Evolutionary conservation across 2,888 invertebrate species (phyloP), one percentile per base, ranked within the genome.

Genomic region (Lordiphosa andalusiaca): DNA sequence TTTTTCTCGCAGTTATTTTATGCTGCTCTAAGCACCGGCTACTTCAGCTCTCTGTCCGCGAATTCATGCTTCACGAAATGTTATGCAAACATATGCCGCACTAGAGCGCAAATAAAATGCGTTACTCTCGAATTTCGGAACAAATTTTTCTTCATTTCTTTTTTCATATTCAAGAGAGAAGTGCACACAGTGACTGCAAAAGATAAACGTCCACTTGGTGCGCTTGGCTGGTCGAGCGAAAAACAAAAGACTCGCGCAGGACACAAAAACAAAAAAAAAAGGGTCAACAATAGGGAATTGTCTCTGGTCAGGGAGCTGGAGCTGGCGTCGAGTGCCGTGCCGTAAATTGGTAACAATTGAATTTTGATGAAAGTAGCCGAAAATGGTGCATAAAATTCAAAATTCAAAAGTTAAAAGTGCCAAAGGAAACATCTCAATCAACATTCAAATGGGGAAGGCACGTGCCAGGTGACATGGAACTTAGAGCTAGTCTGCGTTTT

Each of bases 141-240:
- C 44, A 21, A 44, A 13, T 42, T 42, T 42, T 42, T 39, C 39
- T 4, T 16, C 7, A 59, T 72, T 50, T n/a, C n/a, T 54, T 59
- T 30, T 53, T 9, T 42, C 10, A 36, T 23, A 23, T 50, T 33
- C 25, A 6, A 9, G 39, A 38, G 49, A 10, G 41, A n/a, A 10
- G 37, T 19, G 19, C 54, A 41, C 63, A 76, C 67, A 78, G 73
- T 82, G 81, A 61, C 76, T 83, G 83, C 77, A 83, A 71, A 83
- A 84, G 80, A 80, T 83, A 80, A 83, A 80, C 81, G 84, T 69
- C 80, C 80, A 83, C 80, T 80, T 83, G 81, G 72, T 51, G 40
- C 78, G 78, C 65, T 74, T 80, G 80, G 73, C 59, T 73, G 69
- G 53, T 48, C 65, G 69, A 75, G 63, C 70, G 69, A 62, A 73